Evolutionary conservation across 1,140 invertebrate genomes (phyloP), one percentile per base, ranked within the genome.

Genomic region (Drosophila trapezifrons): DNA sequence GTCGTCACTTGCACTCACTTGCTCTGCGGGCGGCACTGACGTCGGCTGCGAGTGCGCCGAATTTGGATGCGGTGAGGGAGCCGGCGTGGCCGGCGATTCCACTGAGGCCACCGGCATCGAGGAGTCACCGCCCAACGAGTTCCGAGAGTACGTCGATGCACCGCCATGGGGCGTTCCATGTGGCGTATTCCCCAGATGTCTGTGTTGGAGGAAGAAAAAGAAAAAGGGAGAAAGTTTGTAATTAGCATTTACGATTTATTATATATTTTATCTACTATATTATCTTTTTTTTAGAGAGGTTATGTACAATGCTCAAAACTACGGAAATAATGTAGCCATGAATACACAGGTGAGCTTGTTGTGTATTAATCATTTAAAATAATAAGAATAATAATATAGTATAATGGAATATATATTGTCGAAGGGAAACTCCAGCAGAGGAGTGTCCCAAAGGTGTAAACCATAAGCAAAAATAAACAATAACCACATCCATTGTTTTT

Each of bases 1-100:
- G 95, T 96, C 18, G 96, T 85, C 64, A 94, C 94, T 78, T 87
- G 62, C 64, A 91, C 90, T 91, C 77, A 91, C 90, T 63, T 96
- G 95, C 82, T 97, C 96, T 82, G 94, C 92, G 69, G 94, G 94
- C 59, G 95, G 95, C 56, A 96, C 95, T n/a, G 95, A 96, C 1
- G 95, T 93, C 18, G 95, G 95, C 80, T 96, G 95, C 42, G 92
- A 91, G 42, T 96, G 96, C 81, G 95, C 94, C 35, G 96, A 95
- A 60, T 96, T 96, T 38, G 95, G 95, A 79, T 97, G 93, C 13
- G 95, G 95, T 7, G 96, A 97, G 7, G 96, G 96, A 22, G 95
- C 96, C 20, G 95, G 95, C 95, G 76, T 71, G 93, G 94, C 90
- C 6, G 96, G 96, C 38, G 96, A 96, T 18, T 95, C 96, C 15